Evolutionary conservation across 2,888 invertebrate species (phyloP).

Genomic region (Nymphalis urticae): DNA sequence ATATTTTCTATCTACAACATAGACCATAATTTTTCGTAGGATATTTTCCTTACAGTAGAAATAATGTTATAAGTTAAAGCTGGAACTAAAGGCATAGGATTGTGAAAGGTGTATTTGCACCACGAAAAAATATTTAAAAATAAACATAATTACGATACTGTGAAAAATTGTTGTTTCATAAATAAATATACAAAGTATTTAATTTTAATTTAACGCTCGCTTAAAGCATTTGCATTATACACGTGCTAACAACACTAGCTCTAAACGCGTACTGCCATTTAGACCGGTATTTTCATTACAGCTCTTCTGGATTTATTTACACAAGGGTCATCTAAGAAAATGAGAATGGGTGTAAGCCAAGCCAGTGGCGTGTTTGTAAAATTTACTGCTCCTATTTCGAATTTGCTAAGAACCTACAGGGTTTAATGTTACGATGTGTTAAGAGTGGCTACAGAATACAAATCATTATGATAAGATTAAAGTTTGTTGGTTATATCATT

Average conservation of each 20-base stretch:
- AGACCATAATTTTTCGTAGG: no score
- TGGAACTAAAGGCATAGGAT: neutral
- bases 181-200: slow-evolving; percentile 25
- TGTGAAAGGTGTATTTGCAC: no score
- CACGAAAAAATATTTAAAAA: neutral
- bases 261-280: slow-evolving; percentile 47
- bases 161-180: slow-evolving; percentile 11
- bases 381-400: slow-evolving; percentile 56
- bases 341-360: slow-evolving; percentile 57
- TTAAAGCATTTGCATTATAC: slow-evolving; percentile 35
- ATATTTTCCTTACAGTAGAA: no score
- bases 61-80: no score
- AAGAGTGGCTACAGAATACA: slow-evolving; percentile 1
- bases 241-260: slow-evolving; percentile 41
- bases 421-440: slow-evolving; percentile 15
- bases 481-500: no score
- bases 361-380: slow-evolving; percentile 48
- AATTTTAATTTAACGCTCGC: slow-evolving; percentile 37
- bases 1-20: no score
- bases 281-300: slow-evolving; percentile 62
- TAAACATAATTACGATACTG: neutral
- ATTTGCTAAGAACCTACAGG: slow-evolving; percentile 11
- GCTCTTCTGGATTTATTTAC: slow-evolving; percentile 56
- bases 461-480: no score
- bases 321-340: slow-evolving; percentile 64